phyloP scores from a whole-genome alignment of 2,113 vertebrate genomes.

The Falcunculus frontatus region DNA sequence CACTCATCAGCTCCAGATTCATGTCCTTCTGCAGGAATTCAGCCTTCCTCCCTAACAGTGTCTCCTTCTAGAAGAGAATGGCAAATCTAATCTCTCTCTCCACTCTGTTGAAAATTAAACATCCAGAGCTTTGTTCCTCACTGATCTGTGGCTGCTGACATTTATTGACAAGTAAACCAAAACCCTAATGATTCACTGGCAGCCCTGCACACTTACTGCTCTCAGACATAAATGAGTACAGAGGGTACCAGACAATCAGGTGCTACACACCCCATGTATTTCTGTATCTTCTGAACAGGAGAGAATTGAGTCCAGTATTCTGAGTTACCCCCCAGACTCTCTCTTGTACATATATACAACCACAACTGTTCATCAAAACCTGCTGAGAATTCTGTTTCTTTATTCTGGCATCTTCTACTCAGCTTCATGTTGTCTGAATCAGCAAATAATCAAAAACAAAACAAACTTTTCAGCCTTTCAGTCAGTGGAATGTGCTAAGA shows the following conservation, averaged over 20 bases:
- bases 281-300: not conserved
- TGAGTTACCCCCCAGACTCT: not conserved
- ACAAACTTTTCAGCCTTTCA: not conserved
- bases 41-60: not conserved
- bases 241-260: not conserved
- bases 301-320: not conserved
- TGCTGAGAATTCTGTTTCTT: not conserved
- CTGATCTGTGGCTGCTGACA: not conserved
- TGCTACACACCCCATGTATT: not conserved
- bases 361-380: not conserved
- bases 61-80: not conserved
- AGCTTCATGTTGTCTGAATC: not conserved
- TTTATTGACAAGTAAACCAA: not conserved
- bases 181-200: not conserved
- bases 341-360: not conserved
- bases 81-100: not conserved
- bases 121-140: not conserved
- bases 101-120: not conserved
- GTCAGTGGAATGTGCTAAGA: not conserved
- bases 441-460: constrained; percentile 17
- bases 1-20: not conserved
- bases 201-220: not conserved
- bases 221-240: not conserved
- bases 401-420: not conserved
- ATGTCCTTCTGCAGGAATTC: not conserved